These are phyloP conservation scores for Choristoneura fumiferana DNA, from an alignment of 1,140 invertebrate species.

Conservation along the genomic window DNA sequence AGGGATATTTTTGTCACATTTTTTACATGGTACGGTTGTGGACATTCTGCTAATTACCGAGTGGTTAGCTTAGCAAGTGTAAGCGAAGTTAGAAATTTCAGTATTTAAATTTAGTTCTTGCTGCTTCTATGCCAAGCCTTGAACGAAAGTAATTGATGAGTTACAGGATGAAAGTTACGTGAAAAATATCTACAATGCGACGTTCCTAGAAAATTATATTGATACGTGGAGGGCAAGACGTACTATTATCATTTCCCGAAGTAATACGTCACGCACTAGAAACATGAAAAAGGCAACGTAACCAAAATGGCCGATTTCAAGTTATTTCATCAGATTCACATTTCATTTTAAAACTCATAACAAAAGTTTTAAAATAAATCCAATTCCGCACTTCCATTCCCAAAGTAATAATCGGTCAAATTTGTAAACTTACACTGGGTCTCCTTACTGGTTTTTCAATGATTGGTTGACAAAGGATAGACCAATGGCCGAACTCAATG, in stretches of 20 bases:
- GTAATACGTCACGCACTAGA: slow-evolving; percentile 55
- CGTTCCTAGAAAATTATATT: slow-evolving; percentile 1
- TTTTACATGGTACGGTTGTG: no score
- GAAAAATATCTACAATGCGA: no score
- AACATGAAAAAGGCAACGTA: slow-evolving; percentile 56
- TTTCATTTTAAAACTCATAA: slow-evolving; percentile 33
- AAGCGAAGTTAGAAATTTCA: no score
- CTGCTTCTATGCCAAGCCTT: no score
- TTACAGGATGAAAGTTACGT: no score
- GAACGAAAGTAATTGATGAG: no score
- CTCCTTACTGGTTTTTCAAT: slow-evolving; percentile 76
- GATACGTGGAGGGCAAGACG: slow-evolving; percentile 5
- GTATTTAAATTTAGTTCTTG: no score
- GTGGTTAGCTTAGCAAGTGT: no score
- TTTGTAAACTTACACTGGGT: slow-evolving; percentile 75
- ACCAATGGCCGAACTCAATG: slow-evolving; percentile 77
- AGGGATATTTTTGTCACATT: no score
- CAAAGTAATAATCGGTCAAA: slow-evolving; percentile 54
- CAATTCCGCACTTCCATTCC: slow-evolving; percentile 35
- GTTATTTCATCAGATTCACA: slow-evolving; percentile 49
- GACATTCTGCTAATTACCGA: no score
- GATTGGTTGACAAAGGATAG: slow-evolving; percentile 78
- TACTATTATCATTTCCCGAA: slow-evolving; percentile 17
- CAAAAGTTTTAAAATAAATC: slow-evolving; percentile 40
- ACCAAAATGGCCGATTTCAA: slow-evolving; percentile 73